Evolutionary conservation across 1,140 invertebrate species (phyloP).

Genomic region (Bradysia coprophila): DNA sequence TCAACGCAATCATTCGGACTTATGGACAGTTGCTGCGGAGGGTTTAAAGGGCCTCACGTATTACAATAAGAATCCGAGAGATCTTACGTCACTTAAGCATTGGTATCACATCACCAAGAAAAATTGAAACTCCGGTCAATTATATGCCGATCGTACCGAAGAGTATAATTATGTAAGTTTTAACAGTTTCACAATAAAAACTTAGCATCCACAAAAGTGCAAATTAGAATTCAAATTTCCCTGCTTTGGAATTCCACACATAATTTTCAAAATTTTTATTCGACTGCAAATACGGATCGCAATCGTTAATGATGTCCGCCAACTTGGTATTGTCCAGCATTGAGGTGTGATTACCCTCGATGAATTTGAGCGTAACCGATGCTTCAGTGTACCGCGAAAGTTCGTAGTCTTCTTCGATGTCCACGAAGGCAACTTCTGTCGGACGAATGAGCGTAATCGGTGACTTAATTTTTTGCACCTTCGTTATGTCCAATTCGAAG

Average conservation of each 20-base stretch:
- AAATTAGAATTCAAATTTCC: no score
- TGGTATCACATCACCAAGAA: not conserved
- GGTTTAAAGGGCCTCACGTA: no score
- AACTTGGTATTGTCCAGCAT: slow-evolving; percentile 44
- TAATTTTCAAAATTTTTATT: slow-evolving; percentile 5
- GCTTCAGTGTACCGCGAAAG: slow-evolving; percentile 30
- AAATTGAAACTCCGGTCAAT: no score
- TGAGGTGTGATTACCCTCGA: slow-evolving; percentile 50
- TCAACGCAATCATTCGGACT: no score
- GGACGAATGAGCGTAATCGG: slow-evolving; percentile 43
- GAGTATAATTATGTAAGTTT: no score
- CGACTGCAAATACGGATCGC: slow-evolving; percentile 15
- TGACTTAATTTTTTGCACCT: slow-evolving; percentile 27
- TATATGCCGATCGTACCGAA: no score
- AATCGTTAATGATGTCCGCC: slow-evolving; percentile 36
- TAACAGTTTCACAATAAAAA: no score
- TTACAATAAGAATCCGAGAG: no score
- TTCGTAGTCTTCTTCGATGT: slow-evolving; percentile 39
- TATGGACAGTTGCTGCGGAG: no score
- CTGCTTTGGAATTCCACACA: no score
- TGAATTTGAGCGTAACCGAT: slow-evolving; percentile 28
- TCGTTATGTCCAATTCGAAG: slow-evolving; percentile 28
- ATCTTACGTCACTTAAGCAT: no score
- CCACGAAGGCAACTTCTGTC: slow-evolving; percentile 26
- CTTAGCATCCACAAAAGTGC: no score